Evolutionary conservation across 2,888 invertebrate species (phyloP), one percentile per base, ranked within the genome.

Genomic region (Unio pictorum): DNA sequence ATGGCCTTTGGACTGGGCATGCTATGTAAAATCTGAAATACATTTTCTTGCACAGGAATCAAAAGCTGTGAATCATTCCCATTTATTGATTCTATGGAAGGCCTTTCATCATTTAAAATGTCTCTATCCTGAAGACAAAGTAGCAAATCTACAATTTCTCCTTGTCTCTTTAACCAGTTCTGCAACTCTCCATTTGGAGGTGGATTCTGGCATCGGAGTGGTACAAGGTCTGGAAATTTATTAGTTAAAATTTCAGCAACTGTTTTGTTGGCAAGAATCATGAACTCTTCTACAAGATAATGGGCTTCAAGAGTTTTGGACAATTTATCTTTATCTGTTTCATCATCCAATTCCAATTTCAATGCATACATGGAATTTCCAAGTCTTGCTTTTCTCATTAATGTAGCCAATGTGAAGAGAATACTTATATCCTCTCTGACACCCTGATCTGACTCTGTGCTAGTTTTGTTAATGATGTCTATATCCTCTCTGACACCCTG

Each of bases 251-350:
- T 67, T 26, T 70, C 67, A 15, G 79, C 80, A 34, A 78, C 70
- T 30, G 72, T 64, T 34, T 66, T 64, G 59, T 81, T 81, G 17
- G 81, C 72, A 66, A 73, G 56, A 1, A 81, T 70, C 79, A 79
- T 80, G 55, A 79, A 78, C 65, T 81, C 80, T 61, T 80, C 79
- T 23, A 81, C 71, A 30, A 81, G 68, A 61, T 73, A 76, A 55
- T 80, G 79, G 8, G 80, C 79, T 66, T 81, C 76, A 20, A 55
- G 55, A 17, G 72, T 64, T 18, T 66, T 68, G 17, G 55, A 34
- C 28, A 67, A 17, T 17, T 73, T 59, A 34, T 75, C 72, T 17
- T 66, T 62, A 15, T 55, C 30, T 20, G 45, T 5, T 17, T 67
- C 54, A 55, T 72, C 76, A 28, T 74, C 69, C 58, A 55, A 34